Evolutionary conservation across 2,888 invertebrate species (phyloP), one percentile per base, ranked within the genome.

Genomic region (Dasypolia templi): DNA sequence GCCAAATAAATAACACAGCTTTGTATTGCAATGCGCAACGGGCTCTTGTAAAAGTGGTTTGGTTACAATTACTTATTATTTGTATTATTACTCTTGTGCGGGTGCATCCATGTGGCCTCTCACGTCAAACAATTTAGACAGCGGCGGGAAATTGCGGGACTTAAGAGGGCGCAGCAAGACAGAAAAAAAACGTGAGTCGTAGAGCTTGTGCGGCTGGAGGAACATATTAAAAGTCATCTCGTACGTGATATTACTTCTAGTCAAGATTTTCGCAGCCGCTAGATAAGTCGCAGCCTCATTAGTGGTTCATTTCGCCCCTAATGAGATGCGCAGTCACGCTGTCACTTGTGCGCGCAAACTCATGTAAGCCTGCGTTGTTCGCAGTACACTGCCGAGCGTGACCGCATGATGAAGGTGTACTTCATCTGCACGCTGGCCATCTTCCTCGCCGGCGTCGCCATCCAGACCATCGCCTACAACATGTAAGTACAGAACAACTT

Each of bases 381-480:
- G 73, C 97, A 99, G 99, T 99, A 98, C 93, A 97, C 97, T 61
- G 96, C 97, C 71, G 98, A 99, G 90, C 97, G 97, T 74, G 99
- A 99, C 95, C 96, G 97, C 86, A 99, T 99, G 99, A 97, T 99
- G 89, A 97, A 97, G 77, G 97, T 98, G 29, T 99, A 99, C 93
- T 98, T 98, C 95, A 96, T 97, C 82, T 98, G 98, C 95, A 97
- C 98, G 53, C 96, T 98, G 68, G 94, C 98, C 81, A 97, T 98
- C 86, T 97, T 98, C 90, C 86, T 97, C 59, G 97, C 97, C 73
- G 97, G 98, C 76, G 96, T 97, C 63, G 84, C 97, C 46, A 97
- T 98, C 66, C 98, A 98, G 89, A 91, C 97, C 63, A 94, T 98
- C 81, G 97, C 97, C 53, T 97, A 97, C 89, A 92, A 96, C 72